Conservation (phyloP, 2,888 invertebrate species). For the Orthonevra nobilis region DNA sequence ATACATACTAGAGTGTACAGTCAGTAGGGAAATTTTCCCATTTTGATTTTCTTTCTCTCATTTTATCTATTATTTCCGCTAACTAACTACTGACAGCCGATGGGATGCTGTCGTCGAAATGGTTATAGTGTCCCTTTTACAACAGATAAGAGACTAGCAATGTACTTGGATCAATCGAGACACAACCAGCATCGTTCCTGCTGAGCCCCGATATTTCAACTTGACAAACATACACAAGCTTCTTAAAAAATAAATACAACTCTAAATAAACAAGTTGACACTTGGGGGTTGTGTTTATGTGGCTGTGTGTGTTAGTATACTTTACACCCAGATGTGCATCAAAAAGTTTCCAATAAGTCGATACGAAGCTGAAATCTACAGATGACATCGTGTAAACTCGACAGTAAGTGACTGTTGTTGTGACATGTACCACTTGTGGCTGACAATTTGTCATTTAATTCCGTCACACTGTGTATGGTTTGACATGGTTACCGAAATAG, state of each 20-base stretch:
- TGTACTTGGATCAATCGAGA: slow-evolving; percentile 23
- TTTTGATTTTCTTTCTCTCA: slow-evolving; percentile 45
- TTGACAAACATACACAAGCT: background rate
- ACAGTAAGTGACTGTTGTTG: slow-evolving; percentile 45
- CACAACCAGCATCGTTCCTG: background rate
- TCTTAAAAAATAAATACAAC: slow-evolving; percentile 15
- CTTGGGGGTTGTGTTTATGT: slow-evolving; percentile 3
- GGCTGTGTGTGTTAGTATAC: slow-evolving; percentile 7
- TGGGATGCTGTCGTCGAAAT: slow-evolving; percentile 12
- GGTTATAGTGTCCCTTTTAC: slow-evolving; percentile 25
- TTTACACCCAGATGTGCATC: slow-evolving; percentile 44
- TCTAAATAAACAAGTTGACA: slow-evolving; percentile 10
- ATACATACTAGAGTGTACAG: too few species aligned
- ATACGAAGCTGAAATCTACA: slow-evolving; percentile 47
- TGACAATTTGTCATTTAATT: slow-evolving; percentile 61
- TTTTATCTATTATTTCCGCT: slow-evolving; percentile 59
- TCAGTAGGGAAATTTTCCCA: slow-evolving; percentile 60
- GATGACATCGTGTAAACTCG: slow-evolving; percentile 49
- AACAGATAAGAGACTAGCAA: slow-evolving; percentile 13
- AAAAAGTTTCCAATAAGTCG: slow-evolving; percentile 55
- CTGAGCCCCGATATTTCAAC: slow-evolving; percentile 11
- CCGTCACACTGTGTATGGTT: too few species aligned
- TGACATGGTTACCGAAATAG: too few species aligned
- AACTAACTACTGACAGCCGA: slow-evolving; percentile 47
- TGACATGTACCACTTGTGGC: slow-evolving; percentile 56